Percentiles rank a stretch among this genome's conserved stretches.
Evolutionary conservation across 2,113 vertebrate genomes (phyloP).

Genomic region (Natator depressus): DNA sequence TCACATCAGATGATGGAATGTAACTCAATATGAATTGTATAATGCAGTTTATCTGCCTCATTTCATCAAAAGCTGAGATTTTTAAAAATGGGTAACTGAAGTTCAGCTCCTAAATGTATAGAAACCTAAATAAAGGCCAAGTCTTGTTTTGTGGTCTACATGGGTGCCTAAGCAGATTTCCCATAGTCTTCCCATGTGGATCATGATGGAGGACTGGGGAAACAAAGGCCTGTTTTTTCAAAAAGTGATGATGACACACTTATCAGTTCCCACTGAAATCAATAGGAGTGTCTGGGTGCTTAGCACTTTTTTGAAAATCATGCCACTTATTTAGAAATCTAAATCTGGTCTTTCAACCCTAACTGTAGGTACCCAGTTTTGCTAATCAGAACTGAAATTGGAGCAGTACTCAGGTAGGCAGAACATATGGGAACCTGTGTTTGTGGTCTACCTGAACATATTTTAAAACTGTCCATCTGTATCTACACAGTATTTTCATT

Average conservation of each 20-base stretch:
- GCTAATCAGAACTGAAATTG: too few relatives aligned
- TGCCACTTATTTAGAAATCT: neutral
- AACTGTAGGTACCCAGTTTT: neutral
- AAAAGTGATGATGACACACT: neutral
- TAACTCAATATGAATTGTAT: neutral
- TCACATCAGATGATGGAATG: neutral
- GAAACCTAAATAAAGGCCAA: neutral
- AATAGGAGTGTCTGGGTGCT: neutral
- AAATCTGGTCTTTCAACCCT: neutral
- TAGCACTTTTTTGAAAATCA: neutral
- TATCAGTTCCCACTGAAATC: neutral
- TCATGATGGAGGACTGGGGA: neutral
- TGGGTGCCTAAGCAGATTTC: neutral
- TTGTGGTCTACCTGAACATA: neutral
- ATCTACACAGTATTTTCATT: neutral
- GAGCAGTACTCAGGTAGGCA: neutral
- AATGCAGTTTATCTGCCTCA: neutral
- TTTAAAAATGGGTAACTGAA: neutral
- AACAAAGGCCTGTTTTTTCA: neutral
- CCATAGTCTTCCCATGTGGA: neutral
- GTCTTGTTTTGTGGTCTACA: neutral
- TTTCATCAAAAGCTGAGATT: neutral
- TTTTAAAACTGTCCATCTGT: neutral
- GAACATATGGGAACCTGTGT: neutral
- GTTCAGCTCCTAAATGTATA: neutral